These are phyloP conservation scores for Crax fasciolata DNA, from an alignment of 2,797 vertebrate species.

Conservation along the genomic window DNA sequence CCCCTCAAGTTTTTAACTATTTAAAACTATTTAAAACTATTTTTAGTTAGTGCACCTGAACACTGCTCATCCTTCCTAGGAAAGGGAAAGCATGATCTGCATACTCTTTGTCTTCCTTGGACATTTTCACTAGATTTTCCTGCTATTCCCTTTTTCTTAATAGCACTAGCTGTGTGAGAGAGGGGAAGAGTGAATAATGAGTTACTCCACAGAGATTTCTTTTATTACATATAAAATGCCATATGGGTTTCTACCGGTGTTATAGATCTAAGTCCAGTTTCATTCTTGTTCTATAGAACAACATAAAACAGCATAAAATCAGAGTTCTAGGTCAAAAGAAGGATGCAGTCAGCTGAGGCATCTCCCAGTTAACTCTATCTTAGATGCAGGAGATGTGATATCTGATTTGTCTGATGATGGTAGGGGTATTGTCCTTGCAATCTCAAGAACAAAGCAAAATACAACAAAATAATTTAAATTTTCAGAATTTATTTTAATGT, in stretches of 20 bases:
- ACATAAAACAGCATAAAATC: neutral
- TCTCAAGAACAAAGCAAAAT: neutral
- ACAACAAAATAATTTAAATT: neutral
- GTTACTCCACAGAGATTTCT: neutral
- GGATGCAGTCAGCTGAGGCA: neutral
- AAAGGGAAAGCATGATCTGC: neutral
- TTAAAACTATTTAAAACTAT: too few species aligned
- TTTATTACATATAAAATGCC: neutral
- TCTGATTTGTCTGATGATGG: neutral
- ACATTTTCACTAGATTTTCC: neutral
- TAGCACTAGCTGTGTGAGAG: neutral
- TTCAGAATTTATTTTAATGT: neutral
- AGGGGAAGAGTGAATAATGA: neutral
- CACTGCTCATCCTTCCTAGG: neutral
- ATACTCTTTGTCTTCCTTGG: neutral
- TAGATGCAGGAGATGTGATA: neutral
- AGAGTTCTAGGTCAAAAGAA: neutral
- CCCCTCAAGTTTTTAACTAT: neutral
- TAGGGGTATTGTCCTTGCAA: neutral
- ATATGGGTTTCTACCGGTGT: neutral
- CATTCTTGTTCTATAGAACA: neutral
- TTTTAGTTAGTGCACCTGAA: neutral
- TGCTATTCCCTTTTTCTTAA: neutral
- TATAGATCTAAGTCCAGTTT: neutral
- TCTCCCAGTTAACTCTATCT: neutral